Conservation (phyloP, 2,888 invertebrate species). For the Lathronympha strigana region DNA sequence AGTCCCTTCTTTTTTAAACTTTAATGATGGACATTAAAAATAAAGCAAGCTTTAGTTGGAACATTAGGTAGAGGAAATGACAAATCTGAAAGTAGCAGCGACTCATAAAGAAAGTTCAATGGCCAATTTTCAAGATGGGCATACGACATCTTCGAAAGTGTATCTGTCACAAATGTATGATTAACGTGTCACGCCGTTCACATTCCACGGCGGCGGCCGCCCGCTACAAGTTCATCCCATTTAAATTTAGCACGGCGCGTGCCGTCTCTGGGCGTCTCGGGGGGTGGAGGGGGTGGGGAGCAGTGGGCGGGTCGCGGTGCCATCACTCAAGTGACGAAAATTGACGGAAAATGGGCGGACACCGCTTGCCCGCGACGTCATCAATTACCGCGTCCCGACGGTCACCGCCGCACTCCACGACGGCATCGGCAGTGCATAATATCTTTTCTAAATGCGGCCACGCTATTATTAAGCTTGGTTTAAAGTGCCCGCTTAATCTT, state of each 20-base stretch:
- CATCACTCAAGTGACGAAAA: slow-evolving; percentile 85
- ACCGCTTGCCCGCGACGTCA: slow-evolving; percentile 82
- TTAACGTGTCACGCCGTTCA: slow-evolving; percentile 74
- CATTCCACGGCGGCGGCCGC: slow-evolving; percentile 76
- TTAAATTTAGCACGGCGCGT: slow-evolving; percentile 84
- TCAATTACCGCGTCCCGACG: slow-evolving; percentile 81
- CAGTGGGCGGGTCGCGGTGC: slow-evolving; percentile 76
- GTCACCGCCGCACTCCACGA: slow-evolving; percentile 69
- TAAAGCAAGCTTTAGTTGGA: slow-evolving; percentile 11
- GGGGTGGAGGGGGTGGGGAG: slow-evolving; percentile 52
- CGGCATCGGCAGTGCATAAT: slow-evolving; percentile 71
- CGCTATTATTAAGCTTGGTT: slow-evolving; percentile 33
- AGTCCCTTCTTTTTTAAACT: slow-evolving; percentile 2
- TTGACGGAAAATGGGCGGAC: slow-evolving; percentile 85
- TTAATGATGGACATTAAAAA: neutral
- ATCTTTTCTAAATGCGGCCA: slow-evolving; percentile 53
- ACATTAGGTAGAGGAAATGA: slow-evolving; percentile 34
- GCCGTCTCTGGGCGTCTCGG: slow-evolving; percentile 63
- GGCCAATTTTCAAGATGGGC: slow-evolving; percentile 56
- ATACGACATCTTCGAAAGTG: slow-evolving; percentile 66
- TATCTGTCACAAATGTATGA: slow-evolving; percentile 82
- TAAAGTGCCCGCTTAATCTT: slow-evolving; percentile 7
- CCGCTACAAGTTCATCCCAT: slow-evolving; percentile 82
- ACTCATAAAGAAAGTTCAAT: slow-evolving; percentile 52
- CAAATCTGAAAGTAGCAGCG: slow-evolving; percentile 35